phyloP scores from a whole-genome alignment of 2,888 invertebrate genomes.

The Bombyx huttoni region DNA sequence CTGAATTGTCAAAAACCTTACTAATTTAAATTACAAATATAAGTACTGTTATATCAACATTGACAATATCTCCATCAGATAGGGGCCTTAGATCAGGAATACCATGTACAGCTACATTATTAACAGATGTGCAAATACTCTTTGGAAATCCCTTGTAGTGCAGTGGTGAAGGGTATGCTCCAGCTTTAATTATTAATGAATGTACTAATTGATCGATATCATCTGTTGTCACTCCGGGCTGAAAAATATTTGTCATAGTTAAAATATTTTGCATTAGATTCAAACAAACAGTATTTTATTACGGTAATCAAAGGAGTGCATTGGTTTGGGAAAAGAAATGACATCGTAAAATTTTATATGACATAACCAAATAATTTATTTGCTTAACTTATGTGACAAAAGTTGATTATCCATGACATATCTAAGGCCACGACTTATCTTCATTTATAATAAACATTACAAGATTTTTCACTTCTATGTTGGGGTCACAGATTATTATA shows the following conservation, averaged over 20 bases:
- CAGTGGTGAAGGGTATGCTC: conserved; percentile 92
- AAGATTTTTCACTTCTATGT: no score
- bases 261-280: no score
- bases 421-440: no score
- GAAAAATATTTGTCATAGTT: conserved; percentile 3
- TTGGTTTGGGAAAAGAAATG: no score
- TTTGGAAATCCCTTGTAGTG: conserved; percentile 89
- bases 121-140: conserved; percentile 92
- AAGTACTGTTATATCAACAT: conserved; percentile 89
- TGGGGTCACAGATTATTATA: no score
- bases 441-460: no score
- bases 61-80: conserved; percentile 88
- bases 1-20: neutral
- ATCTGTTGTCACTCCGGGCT: conserved; percentile 89
- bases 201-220: conserved; percentile 85
- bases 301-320: no score
- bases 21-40: neutral
- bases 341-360: no score
- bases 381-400: no score
- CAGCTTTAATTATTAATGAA: conserved; percentile 75
- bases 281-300: no score
- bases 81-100: conserved; percentile 90
- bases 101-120: conserved; percentile 93
- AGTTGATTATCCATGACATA: no score
- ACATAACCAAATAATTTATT: no score